A percentile compares a stretch with the other conserved stretches of the same genome.
Evolutionary conservation across 2,888 invertebrate species (phyloP).

Genomic region (Drosophila macrospina): DNA sequence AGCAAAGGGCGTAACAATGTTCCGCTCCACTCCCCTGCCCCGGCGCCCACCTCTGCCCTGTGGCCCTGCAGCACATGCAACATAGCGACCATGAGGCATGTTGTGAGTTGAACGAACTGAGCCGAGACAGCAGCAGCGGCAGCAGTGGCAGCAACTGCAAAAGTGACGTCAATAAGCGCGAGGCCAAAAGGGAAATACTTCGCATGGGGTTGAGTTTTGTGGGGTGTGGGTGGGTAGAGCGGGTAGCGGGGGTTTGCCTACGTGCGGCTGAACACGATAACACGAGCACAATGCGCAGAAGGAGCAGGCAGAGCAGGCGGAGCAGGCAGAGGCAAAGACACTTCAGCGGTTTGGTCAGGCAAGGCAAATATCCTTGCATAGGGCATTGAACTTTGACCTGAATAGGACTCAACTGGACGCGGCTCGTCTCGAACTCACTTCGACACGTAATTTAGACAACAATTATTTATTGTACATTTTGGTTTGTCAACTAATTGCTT

Average conservation of each 20-base stretch:
- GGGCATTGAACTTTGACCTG: slow-evolving; percentile 75
- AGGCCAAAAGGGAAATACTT: slow-evolving; percentile 72
- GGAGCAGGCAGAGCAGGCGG: background rate
- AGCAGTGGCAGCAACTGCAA: slow-evolving; percentile 55
- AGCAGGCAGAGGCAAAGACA: background rate
- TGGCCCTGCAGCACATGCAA: background rate
- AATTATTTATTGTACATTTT: slow-evolving; percentile 62
- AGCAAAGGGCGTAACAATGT: background rate
- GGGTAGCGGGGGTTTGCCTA: slow-evolving; percentile 51
- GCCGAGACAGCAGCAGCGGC: slow-evolving; percentile 41
- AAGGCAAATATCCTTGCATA: slow-evolving; percentile 70
- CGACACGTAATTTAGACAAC: slow-evolving; percentile 59
- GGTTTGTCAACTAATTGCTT: slow-evolving; percentile 56
- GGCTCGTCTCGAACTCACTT: slow-evolving; percentile 27
- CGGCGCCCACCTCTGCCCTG: background rate
- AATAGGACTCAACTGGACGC: slow-evolving; percentile 52
- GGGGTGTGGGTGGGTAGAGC: slow-evolving; percentile 10
- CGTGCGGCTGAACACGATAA: slow-evolving; percentile 71
- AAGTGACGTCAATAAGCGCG: slow-evolving; percentile 80
- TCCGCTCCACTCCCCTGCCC: background rate
- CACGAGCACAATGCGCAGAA: slow-evolving; percentile 7
- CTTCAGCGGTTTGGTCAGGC: slow-evolving; percentile 42
- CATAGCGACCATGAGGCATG: slow-evolving; percentile 68
- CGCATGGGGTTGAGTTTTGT: background rate
- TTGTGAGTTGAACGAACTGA: slow-evolving; percentile 72